Base-by-base conservation (phyloP, 1,140 invertebrate species). In the Steinernema feltiae region DNA sequence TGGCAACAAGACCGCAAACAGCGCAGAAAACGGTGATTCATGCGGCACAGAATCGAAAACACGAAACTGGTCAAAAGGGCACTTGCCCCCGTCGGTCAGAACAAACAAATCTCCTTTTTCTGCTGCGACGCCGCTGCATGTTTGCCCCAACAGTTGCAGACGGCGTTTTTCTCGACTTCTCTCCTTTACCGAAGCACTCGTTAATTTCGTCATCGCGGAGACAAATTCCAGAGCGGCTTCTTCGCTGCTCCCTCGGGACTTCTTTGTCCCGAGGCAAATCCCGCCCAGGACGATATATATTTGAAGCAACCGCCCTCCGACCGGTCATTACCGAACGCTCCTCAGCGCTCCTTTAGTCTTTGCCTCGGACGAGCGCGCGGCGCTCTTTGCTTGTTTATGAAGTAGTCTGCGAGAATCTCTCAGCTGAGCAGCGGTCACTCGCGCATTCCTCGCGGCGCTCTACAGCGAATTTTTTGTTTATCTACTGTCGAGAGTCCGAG, bases 221-320 rank as follows among this genome's bases (percentile, higher is more conserved):
- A 7, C 7, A 18, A 63, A 63, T 63, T 63, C 53, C 53, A 63
- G 53, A 15, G 53, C 53, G 53, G 53, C 53, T 63, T 63, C 53
- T 63, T 21, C n/a, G n/a, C n/a, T n/a, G n/a, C 53, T 27, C 24
- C 24, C 15, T 12, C 53, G 53, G 24, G 53, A 63, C 53, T 63
- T 21, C 53, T 63, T 63, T 63, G 53, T 63, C 53, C 53, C 53
- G 53, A 63, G 53, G 53, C 53, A n/a, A 63, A 63, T 63, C 53
- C 53, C 53, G 53, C 53, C 53, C 53, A 63, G 7, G 53, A 63
- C 53, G 12, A 17, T 27, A 27, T 41, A 63, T 63, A 63, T 63
- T 41, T 41, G 35, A 63, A 63, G 24, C 53, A 3, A 21, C 53
- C 12, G 53, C 53, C 53, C 24, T 27, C 53, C 24, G 12, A 7